These are phyloP conservation scores for Ptilodon capucinus DNA, from an alignment of 2,888 invertebrate species.

Conservation along the genomic window DNA sequence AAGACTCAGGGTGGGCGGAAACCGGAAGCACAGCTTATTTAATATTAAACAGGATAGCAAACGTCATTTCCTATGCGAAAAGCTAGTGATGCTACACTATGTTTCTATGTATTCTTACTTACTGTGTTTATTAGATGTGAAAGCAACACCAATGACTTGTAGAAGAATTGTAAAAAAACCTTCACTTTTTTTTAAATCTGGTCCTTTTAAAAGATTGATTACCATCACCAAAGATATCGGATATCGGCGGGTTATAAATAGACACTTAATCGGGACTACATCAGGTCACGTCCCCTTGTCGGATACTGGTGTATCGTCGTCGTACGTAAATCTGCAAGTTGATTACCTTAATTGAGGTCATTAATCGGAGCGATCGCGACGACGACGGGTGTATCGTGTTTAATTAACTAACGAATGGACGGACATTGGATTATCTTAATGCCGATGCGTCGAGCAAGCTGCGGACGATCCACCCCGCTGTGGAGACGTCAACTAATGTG, in stretches of 20 bases:
- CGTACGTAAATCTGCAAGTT: constrained; percentile 70
- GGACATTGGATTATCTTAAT: constrained; percentile 72
- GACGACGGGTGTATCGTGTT: constrained; percentile 72
- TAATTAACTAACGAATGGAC: constrained; percentile 78
- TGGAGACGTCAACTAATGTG: constrained; percentile 12
- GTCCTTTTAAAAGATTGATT: constrained; percentile 18
- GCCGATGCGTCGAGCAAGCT: constrained; percentile 51
- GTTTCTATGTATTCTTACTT: too few relatives aligned
- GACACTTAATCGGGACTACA: constrained; percentile 36
- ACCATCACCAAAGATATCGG: constrained; percentile 21
- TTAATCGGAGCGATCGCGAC: constrained; percentile 70
- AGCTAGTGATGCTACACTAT: too few relatives aligned
- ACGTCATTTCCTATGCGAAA: too few relatives aligned
- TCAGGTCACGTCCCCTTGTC: constrained; percentile 30
- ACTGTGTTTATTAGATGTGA: too few relatives aligned
- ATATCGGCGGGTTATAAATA: constrained; percentile 37
- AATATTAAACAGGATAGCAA: too few relatives aligned
- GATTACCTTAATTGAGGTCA: constrained; percentile 77
- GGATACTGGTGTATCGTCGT: constrained; percentile 21
- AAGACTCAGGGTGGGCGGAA: too few relatives aligned
- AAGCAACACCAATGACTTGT: too few relatives aligned
- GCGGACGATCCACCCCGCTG: constrained; percentile 25
- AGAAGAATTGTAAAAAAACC: too few relatives aligned
- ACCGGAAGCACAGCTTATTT: too few relatives aligned
- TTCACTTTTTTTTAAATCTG: constrained; percentile 20